Conservation (phyloP, 2,797 vertebrate genomes). For the Sylvia borin region DNA sequence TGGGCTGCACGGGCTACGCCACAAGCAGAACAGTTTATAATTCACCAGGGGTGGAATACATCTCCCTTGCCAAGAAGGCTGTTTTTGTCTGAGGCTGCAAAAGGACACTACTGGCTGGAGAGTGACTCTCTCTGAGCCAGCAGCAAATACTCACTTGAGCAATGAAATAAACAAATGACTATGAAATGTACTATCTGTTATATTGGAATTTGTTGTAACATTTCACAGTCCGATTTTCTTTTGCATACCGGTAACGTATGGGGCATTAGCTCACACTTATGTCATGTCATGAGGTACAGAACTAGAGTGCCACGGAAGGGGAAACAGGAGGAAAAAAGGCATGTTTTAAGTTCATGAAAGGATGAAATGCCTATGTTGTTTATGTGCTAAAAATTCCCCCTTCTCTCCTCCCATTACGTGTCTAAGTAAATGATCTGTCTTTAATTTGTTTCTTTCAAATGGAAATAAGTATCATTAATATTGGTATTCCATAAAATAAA, state of each 20-base stretch:
- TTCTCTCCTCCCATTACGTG: not conserved
- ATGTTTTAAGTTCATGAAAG: not conserved
- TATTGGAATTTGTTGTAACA: not conserved
- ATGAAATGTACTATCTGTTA: constrained; percentile 18
- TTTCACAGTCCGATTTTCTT: not conserved
- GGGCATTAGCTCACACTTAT: not conserved
- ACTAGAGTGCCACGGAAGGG: not conserved
- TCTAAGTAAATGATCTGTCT: not conserved
- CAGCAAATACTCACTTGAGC: not conserved
- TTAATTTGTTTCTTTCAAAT: not conserved
- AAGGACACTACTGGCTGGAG: constrained; percentile 1
- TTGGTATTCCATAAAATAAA: not conserved
- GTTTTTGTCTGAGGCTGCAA: constrained; percentile 21
- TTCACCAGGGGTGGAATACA: not conserved
- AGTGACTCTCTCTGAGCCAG: not conserved
- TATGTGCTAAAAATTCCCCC: not conserved
- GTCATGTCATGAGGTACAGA: not conserved
- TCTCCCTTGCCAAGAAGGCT: constrained; percentile 20
- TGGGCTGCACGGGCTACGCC: not conserved
- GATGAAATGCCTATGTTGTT: not conserved
- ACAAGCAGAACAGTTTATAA: not conserved
- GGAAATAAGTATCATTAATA: not conserved
- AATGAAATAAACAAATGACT: constrained; percentile 43
- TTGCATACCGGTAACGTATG: constrained; percentile 5
- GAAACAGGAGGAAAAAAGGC: not conserved